Percentiles rank a stretch among this genome's conserved stretches.
phyloP scores from a whole-genome alignment of 2,113 vertebrate species.

The cat (Felis catus) region DNA sequence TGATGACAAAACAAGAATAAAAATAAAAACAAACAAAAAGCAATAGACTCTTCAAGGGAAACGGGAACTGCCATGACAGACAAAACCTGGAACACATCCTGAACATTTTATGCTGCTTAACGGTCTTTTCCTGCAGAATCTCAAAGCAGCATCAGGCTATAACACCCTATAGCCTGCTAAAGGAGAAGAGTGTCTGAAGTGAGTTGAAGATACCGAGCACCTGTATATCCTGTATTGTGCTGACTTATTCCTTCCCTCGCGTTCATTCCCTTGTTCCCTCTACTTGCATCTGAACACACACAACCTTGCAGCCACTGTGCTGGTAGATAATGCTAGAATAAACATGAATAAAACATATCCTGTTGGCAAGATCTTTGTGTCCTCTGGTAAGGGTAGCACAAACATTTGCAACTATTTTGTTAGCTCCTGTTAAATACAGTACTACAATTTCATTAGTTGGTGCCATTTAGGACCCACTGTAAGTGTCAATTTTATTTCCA shows the following conservation, averaged over 20 bases:
- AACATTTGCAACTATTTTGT: background rate
- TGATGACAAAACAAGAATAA: background rate
- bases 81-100: background rate
- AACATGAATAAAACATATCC: background rate
- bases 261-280: background rate
- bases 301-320: background rate
- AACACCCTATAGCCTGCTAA: background rate
- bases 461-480: background rate
- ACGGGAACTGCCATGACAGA: background rate
- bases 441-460: background rate
- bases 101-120: background rate
- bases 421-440: background rate
- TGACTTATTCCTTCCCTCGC: background rate
- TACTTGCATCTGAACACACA: background rate
- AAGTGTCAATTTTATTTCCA: slow-evolving; percentile 1
- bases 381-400: background rate
- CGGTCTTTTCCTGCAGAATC: background rate
- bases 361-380: background rate
- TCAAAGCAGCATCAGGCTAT: background rate
- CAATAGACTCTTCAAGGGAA: background rate
- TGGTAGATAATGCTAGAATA: background rate
- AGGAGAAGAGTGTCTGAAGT: background rate
- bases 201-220: background rate
- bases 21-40: background rate
- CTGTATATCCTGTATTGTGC: background rate